A percentile compares a stretch with the other conserved stretches of the same genome.
Evolutionary conservation across 2,113 vertebrate genomes (phyloP).

Genomic region (Drymodes brunneopygia): DNA sequence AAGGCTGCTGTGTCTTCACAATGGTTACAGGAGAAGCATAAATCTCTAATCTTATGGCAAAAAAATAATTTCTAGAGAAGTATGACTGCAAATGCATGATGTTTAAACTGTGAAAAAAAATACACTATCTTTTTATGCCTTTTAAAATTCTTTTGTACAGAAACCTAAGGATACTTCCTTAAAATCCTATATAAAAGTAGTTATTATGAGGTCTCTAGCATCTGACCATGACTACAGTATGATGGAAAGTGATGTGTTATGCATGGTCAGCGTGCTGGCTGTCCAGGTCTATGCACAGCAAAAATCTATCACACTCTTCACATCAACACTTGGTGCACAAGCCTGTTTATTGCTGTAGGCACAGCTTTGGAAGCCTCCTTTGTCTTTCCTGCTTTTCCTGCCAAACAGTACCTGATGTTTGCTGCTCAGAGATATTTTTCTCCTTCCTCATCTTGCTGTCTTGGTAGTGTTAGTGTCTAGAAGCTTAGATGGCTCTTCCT

Average conservation of each 20-base stretch:
- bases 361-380: neutral
- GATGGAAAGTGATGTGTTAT: neutral
- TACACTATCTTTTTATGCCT: neutral
- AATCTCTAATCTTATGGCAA: neutral
- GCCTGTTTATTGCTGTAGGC: neutral
- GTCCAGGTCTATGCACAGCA: neutral
- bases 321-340: neutral
- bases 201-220: neutral
- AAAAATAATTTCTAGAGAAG: neutral
- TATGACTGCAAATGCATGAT: neutral
- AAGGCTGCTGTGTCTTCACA: neutral
- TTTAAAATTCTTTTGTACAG: neutral
- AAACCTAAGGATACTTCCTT: neutral
- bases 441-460: neutral
- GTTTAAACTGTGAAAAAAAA: neutral
- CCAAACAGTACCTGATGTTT: fast-evolving
- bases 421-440: neutral
- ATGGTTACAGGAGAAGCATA: neutral
- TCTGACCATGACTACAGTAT: neutral
- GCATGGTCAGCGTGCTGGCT: neutral
- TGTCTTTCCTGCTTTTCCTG: neutral
- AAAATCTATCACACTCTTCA: neutral
- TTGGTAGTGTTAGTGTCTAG: neutral
- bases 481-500: neutral
- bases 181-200: neutral